Evolutionary conservation across 2,888 invertebrate species (phyloP).

Genomic region (Callyntrura guangdongensis): DNA sequence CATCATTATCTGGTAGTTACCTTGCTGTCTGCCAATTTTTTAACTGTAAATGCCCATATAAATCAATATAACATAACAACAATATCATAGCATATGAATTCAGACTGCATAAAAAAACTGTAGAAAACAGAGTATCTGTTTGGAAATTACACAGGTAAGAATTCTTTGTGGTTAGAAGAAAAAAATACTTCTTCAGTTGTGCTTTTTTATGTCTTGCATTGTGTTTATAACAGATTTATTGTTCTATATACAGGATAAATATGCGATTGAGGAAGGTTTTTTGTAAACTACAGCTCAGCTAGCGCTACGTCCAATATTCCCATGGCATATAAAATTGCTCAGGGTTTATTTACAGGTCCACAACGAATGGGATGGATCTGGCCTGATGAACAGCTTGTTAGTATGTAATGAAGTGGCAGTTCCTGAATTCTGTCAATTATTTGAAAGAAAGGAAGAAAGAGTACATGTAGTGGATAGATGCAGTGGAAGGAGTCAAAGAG

Average conservation of each 20-base stretch:
- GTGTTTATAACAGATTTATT: neutral
- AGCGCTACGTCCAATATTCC: too few relatives aligned
- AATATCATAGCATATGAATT: neutral
- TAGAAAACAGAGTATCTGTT: neutral
- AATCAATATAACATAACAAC: neutral
- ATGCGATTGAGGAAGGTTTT: conserved; percentile 28
- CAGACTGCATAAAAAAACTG: neutral
- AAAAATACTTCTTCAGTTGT: neutral
- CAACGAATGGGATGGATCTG: too few relatives aligned
- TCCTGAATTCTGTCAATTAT: too few relatives aligned
- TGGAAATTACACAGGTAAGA: neutral
- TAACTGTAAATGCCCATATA: conserved; percentile 16
- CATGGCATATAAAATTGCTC: too few relatives aligned
- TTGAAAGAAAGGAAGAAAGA: too few relatives aligned
- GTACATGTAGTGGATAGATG: too few relatives aligned
- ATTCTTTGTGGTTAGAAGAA: conserved; percentile 13
- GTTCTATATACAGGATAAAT: neutral
- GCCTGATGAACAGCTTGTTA: too few relatives aligned
- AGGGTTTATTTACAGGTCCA: too few relatives aligned
- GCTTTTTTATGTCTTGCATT: neutral
- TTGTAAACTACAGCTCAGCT: neutral
- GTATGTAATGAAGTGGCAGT: too few relatives aligned
- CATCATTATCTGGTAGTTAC: neutral
- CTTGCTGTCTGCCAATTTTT: conserved; percentile 6
- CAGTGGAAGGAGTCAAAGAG: too few relatives aligned